Evolutionary conservation across 2,888 invertebrate genomes (phyloP).

Genomic region (Cryptus viduatorius): DNA sequence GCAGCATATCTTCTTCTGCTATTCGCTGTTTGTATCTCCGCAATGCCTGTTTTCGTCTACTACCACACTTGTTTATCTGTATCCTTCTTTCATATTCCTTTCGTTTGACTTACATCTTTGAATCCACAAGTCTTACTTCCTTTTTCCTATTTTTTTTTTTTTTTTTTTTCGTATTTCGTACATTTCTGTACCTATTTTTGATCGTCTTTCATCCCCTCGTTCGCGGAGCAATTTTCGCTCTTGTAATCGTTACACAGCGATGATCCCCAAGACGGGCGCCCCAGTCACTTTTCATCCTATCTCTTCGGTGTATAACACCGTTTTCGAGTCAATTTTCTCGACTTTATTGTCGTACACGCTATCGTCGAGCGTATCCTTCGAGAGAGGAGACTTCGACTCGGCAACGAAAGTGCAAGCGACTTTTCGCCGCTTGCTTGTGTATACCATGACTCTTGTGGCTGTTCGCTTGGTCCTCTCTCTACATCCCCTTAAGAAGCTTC

Average conservation of each 20-base stretch:
- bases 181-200: constrained; percentile 7
- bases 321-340: constrained; percentile 37
- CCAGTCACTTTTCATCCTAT: constrained; percentile 20
- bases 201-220: not conserved
- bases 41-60: constrained; percentile 30
- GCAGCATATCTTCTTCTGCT: constrained; percentile 57
- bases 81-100: constrained; percentile 55
- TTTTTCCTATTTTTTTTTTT: not conserved
- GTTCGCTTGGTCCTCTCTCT: constrained; percentile 30
- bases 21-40: constrained; percentile 33
- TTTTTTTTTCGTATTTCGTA: not conserved
- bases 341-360: constrained; percentile 54
- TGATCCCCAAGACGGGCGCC: not conserved
- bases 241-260: constrained; percentile 9
- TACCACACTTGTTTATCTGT: constrained; percentile 6
- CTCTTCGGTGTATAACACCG: constrained; percentile 39
- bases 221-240: not conserved
- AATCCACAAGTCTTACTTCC: constrained; percentile 10
- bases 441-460: constrained; percentile 26
- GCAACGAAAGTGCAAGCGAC: constrained; percentile 5
- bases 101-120: constrained; percentile 64
- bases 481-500: constrained; percentile 37
- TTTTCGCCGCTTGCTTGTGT: constrained; percentile 11
- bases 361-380: constrained; percentile 33
- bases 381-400: constrained; percentile 8